Evolutionary conservation across 2,797 vertebrate species (phyloP).

Genomic region (Thunnus albacares): DNA sequence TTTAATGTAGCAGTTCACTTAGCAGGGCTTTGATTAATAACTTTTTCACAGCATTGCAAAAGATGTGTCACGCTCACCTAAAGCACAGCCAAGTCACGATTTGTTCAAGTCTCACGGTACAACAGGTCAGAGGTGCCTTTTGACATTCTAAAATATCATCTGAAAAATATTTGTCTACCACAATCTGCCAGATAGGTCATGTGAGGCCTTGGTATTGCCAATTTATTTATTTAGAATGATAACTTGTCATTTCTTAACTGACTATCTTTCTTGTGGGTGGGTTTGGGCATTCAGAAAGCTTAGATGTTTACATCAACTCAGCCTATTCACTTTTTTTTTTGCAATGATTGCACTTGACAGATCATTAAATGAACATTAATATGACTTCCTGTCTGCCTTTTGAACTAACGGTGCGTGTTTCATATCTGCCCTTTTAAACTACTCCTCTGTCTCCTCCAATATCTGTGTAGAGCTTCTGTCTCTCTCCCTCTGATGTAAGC

Average conservation of each 20-base stretch:
- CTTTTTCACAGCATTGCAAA: neutral
- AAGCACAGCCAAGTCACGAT: conserved; percentile 1
- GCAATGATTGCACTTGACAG: conserved; percentile 20
- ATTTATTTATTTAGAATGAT: too few relatives aligned
- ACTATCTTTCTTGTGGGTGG: neutral
- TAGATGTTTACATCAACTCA: neutral
- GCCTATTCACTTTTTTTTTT: conserved; percentile 5
- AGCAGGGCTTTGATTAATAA: neutral
- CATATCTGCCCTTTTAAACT: conserved; percentile 36
- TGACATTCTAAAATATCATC: neutral
- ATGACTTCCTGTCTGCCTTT: conserved; percentile 47
- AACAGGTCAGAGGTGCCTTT: conserved; percentile 7
- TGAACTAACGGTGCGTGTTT: conserved; percentile 32
- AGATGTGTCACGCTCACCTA: neutral
- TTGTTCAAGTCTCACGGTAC: conserved; percentile 8
- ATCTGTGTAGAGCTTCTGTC: conserved; percentile 36
- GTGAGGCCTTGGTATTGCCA: neutral
- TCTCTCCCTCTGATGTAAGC: conserved; percentile 32
- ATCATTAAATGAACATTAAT: conserved; percentile 27
- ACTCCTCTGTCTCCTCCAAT: conserved; percentile 28
- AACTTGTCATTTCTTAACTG: neutral
- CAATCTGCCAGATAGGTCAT: neutral
- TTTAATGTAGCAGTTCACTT: neutral
- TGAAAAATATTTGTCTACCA: conserved; percentile 14
- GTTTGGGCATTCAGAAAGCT: conserved; percentile 10